Evolutionary conservation across 2,113 vertebrate species (phyloP).

Genomic region (Anhinga anhinga): DNA sequence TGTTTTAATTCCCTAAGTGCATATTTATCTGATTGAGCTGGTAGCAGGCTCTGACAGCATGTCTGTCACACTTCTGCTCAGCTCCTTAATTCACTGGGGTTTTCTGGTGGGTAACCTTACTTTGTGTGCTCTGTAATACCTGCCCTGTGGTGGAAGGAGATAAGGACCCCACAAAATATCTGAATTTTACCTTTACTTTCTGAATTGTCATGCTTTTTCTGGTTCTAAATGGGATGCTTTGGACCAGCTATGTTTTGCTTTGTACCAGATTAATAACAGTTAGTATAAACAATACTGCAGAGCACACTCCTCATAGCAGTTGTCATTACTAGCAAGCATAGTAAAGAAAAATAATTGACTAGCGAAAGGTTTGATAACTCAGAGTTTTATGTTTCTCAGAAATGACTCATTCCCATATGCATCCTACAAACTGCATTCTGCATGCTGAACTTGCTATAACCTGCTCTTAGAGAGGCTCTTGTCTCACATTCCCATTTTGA

Average conservation of each 20-base stretch:
- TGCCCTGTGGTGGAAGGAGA: not conserved
- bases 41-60: not conserved
- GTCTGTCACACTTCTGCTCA: not conserved
- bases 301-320: not conserved
- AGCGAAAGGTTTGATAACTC: constrained; percentile 35
- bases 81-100: not conserved
- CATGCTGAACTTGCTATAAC: constrained; percentile 55
- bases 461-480: constrained; percentile 31
- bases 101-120: not conserved
- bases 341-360: constrained; percentile 11
- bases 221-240: not conserved
- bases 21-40: not conserved
- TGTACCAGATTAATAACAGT: not conserved
- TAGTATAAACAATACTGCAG: not conserved
- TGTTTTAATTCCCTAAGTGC: not conserved
- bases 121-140: not conserved
- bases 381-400: constrained; percentile 47
- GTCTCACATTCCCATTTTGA: constrained; percentile 40
- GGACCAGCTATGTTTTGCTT: not conserved
- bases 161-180: not conserved
- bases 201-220: not conserved
- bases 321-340: constrained; percentile 4
- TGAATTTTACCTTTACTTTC: not conserved
- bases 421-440: constrained; percentile 24
- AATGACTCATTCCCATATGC: constrained; percentile 61